Base-by-base conservation (phyloP, 2,888 invertebrate genomes). In the Stenichneumon culpator region DNA sequence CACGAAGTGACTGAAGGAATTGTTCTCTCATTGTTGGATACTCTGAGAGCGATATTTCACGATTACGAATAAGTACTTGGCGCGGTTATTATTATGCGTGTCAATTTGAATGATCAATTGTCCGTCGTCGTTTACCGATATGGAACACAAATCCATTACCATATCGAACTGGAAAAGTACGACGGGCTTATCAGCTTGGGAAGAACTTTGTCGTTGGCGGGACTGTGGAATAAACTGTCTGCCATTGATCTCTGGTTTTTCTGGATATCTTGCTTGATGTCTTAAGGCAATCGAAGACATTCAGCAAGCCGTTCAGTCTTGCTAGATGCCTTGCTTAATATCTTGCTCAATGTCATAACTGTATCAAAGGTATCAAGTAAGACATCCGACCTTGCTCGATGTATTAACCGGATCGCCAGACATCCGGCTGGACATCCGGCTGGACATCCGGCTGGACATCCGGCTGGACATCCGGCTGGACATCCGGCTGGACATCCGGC, bases 31-130 rank as follows among this genome's bases (percentile, higher is more conserved):
- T 60, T 60, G 60, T 60, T 60, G 28, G 22, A 54, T 54, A 54
- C 25, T 14, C 60, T 25, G 14, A 0, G 25, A 60, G 25, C 16
- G 60, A 60, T 60, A 28, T 25, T 60, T 14, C 60, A 60, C 25
- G 60, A 60, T 60, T 60, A 60, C 60, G 60, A 28, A 60, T 25
- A 4, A 3, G 14, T 60, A 60, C 60, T 60, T 28, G 14, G 11
- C 16, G 60, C 28, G 25, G 7, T 22, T 14, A 25, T 60, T 60
- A 60, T 60, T 60, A 60, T 60, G 60, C 60, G 5, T 14, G 60
- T 3, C 60, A 60, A 60, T 16, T 22, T 60, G 60, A 60, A 28
- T 60, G 60, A 60, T 60, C 60, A 22, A 60, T 60, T 60, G 60
- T 60, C 25, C 25, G 25, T 11, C 9, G 25, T 60, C 14, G 22